Conservation (phyloP, 2,888 invertebrate genomes). For the Argyra leucocephala region DNA sequence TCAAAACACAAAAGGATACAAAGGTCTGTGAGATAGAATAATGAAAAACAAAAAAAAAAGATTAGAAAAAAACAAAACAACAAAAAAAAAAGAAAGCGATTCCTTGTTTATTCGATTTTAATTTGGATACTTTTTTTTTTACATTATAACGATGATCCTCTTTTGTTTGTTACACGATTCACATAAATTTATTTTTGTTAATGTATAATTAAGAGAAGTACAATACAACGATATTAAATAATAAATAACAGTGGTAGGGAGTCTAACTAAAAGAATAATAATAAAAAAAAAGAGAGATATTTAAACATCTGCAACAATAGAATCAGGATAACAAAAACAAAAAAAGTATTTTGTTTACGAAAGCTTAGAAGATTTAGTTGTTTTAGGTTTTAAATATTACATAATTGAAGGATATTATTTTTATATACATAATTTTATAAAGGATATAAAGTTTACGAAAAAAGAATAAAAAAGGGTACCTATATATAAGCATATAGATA, state of each 20-base stretch:
- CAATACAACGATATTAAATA: background rate
- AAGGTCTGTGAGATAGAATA: background rate
- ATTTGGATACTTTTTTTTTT: slow-evolving; percentile 6
- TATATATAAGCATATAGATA: too few species aligned
- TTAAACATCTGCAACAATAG: slow-evolving; percentile 4
- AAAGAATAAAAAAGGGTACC: too few species aligned
- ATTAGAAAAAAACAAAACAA: background rate
- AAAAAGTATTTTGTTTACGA: too few species aligned
- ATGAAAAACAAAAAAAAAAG: background rate
- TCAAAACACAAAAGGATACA: background rate
- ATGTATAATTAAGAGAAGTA: background rate
- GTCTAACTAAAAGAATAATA: background rate
- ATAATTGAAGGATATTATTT: background rate
- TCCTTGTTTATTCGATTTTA: slow-evolving; percentile 4
- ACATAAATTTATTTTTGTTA: background rate
- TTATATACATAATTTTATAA: background rate
- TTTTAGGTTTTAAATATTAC: background rate
- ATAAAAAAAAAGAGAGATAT: background rate
- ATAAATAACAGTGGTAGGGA: background rate
- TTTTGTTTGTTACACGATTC: background rate
- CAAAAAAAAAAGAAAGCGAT: background rate
- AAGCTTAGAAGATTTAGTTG: too few species aligned
- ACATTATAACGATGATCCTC: background rate
- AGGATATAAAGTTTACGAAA: background rate
- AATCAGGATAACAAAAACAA: too few species aligned